These are phyloP conservation scores for Actias luna DNA, from an alignment of 2,888 invertebrate species.

Conservation along the genomic window DNA sequence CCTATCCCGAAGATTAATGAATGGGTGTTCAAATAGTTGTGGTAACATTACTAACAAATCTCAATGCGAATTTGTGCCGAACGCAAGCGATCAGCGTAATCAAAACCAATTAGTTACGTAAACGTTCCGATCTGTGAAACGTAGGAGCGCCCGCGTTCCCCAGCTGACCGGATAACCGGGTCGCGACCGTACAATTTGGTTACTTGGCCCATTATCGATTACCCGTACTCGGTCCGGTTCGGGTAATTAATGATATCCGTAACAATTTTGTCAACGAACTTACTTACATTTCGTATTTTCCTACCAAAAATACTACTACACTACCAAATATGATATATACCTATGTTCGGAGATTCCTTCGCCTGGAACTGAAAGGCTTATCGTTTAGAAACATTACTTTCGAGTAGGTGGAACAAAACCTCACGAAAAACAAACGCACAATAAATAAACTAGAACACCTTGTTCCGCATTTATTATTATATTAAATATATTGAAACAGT, in stretches of 20 bases:
- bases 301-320: too few species aligned
- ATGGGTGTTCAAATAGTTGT: neutral
- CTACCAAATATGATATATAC: too few species aligned
- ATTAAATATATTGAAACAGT: too few species aligned
- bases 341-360: too few species aligned
- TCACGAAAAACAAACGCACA: too few species aligned
- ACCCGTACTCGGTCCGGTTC: neutral
- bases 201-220: neutral
- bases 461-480: too few species aligned
- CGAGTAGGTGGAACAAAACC: too few species aligned
- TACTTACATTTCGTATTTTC: too few species aligned
- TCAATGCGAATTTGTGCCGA: slow-evolving; percentile 14
- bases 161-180: slow-evolving; percentile 1
- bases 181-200: slow-evolving; percentile 13
- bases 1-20: too few species aligned
- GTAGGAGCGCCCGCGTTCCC: neutral
- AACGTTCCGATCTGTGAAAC: slow-evolving; percentile 28
- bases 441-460: too few species aligned
- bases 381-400: too few species aligned
- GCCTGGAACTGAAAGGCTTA: too few species aligned
- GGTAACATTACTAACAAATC: slow-evolving; percentile 16
- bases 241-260: slow-evolving; percentile 5
- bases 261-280: neutral
- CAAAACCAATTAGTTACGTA: slow-evolving; percentile 27
- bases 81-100: slow-evolving; percentile 27